Evolutionary conservation across 2,113 vertebrate species (phyloP), one percentile per base, ranked within the genome.

Genomic region (Falcunculus frontatus): DNA sequence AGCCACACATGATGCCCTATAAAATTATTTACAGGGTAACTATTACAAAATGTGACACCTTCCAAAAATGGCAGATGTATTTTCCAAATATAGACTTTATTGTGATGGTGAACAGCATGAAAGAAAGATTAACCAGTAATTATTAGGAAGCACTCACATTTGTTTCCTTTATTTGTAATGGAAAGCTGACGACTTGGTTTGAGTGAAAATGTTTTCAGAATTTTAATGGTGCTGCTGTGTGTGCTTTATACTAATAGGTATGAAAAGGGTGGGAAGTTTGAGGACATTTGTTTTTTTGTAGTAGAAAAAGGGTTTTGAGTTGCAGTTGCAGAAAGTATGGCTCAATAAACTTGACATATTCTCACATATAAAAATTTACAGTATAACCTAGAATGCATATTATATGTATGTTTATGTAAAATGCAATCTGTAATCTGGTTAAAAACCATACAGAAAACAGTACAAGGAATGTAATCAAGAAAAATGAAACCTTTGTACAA

Each of bases 11-110:
- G 14, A 52, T 3, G 2, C 20, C 3, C 18, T 47, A 16, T 62
- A 44, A 60, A 87, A 69, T 94, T 60, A 87, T 69, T 69, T 95
- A 23, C 29, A 70, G 75, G 35, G 33, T 75, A 65, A 35, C 46
- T 67, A 47, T 70, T 93, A 62, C 5, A 55, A 91, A 93, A 87
- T 69, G 42, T 65, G 65, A 10, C 37, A 89, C 57, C 27, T 97
- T 87, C 89, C 84, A 93, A 79, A 95, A 84, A 79, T 76, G 49
- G 37, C 81, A 95, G 67, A 41, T 96, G 35, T 42, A 17, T 69
- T 29, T 83, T 69, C 85, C 87, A 92, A 91, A 91, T 93, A 81
- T 7, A 91, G 78, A 64, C 44, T 65, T 79, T 55, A 57, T 91
- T 64, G n/a, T 67, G 72, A 25, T 62, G 27, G 16, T 62, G 75